These are phyloP conservation scores for Mustelus asterias DNA, from an alignment of 2,113 vertebrate species.

Conservation along the genomic window DNA sequence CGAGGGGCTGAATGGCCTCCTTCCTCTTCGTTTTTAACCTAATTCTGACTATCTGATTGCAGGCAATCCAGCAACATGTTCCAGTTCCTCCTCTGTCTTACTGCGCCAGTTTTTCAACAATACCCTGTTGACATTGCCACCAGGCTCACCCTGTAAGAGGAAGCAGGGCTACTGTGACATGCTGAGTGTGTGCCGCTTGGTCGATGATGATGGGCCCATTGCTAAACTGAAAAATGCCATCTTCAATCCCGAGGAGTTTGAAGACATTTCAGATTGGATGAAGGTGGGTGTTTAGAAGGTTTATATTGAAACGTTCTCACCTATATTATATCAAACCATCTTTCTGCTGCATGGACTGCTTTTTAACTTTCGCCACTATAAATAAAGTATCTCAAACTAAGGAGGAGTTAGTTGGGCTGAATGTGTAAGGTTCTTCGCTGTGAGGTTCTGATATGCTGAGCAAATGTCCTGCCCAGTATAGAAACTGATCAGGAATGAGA, in stretches of 20 bases:
- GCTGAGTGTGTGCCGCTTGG: constrained; percentile 59
- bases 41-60: neutral
- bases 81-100: constrained; percentile 58
- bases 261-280: constrained; percentile 61
- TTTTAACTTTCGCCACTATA: neutral
- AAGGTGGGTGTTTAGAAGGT: constrained; percentile 48
- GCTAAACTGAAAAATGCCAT: constrained; percentile 65
- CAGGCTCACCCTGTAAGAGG: constrained; percentile 55
- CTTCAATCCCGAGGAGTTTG: constrained; percentile 54
- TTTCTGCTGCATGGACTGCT: neutral
- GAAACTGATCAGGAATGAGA: neutral
- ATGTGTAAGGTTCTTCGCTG: neutral
- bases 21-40: neutral
- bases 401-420: neutral
- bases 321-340: neutral
- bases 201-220: constrained; percentile 63
- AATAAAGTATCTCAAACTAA: neutral
- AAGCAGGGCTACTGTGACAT: constrained; percentile 65
- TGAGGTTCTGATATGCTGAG: neutral
- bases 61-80: constrained; percentile 56
- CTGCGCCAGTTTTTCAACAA: constrained; percentile 52
- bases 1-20: neutral
- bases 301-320: neutral
- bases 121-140: constrained; percentile 46
- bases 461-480: neutral